Evolutionary conservation across 2,113 vertebrate species (phyloP), one percentile per base, ranked within the genome.

Genomic region (Plestiodon gilberti): DNA sequence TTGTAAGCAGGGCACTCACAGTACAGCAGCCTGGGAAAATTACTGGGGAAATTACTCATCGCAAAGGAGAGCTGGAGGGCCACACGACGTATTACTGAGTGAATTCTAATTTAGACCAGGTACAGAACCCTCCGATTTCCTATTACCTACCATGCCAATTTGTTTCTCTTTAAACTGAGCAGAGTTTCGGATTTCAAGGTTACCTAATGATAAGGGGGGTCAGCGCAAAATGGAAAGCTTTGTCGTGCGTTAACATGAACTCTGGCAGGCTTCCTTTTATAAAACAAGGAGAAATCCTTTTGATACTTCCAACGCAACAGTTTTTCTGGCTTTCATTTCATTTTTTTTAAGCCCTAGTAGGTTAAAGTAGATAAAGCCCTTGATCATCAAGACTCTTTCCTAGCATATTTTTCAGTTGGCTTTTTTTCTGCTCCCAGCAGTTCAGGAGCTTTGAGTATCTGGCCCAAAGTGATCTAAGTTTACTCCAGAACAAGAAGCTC

Each of bases 11-110:
- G 87, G 78, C 57, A 86, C 80, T 85, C 59, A 52, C 35, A 85
- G 11, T 64, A 84, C 67, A 85, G n/a, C 61, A 89, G 28, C 11
- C 69, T 80, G 64, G 28, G 77, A 84, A 84, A 85, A 64, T 71
- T 81, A 67, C 76, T 77, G 18, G 76, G 76, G 30, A 87, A 85
- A 43, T 79, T 89, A 88, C 74, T 87, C 62, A n/a, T 75, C 65
- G 20, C 23, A 69, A 25, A 59, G 73, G 71, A 91, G 82, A 89
- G 4, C 83, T 89, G 73, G 79, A 86, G 87, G 86, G 35, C n/a
- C 86, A 23, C 43, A 71, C 38, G 61, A 0, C 40, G 8, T 83
- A 33, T 88, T 81, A 90, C 65, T 38, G 28, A 83, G 84, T 55
- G 17, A 82, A 90, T 38, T 18, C 52, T 87, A 70, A 84, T 89